Conservation (phyloP, 92 coral and sea anemone genomes). For the Nematostella vectensis region DNA sequence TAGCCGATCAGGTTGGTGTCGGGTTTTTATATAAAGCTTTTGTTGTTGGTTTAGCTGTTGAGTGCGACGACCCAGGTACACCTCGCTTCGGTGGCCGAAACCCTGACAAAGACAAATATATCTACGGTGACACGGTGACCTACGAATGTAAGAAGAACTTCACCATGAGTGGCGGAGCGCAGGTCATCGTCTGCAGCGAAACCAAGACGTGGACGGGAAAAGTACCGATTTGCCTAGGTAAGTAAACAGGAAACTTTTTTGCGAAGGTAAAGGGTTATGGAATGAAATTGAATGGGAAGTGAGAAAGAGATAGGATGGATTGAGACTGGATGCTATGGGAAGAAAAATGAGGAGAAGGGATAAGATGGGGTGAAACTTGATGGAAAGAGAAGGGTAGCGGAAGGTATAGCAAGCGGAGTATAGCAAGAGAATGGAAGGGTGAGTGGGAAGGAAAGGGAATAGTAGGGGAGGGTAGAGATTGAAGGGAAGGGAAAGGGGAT, state of each 20-base stretch:
- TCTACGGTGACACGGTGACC: slow-evolving; percentile 28
- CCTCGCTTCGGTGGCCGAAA: slow-evolving; percentile 21
- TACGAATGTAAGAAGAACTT: slow-evolving; percentile 30
- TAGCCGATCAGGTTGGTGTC: too few relatives aligned
- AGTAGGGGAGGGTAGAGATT: too few relatives aligned
- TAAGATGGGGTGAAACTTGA: too few relatives aligned
- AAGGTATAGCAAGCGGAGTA: too few relatives aligned
- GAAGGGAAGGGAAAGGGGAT: too few relatives aligned
- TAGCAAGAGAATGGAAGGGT: too few relatives aligned
- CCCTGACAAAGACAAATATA: slow-evolving; percentile 13
- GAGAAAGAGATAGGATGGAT: neutral
- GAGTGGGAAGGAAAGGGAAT: too few relatives aligned
- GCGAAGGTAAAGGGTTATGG: neutral
- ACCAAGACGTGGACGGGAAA: slow-evolving; percentile 26
- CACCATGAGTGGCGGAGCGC: slow-evolving; percentile 15
- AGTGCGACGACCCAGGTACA: slow-evolving; percentile 28
- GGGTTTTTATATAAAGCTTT: neutral
- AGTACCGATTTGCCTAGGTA: slow-evolving; percentile 33
- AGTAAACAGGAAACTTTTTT: too few relatives aligned
- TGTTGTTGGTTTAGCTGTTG: neutral
- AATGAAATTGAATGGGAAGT: neutral
- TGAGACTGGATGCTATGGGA: too few relatives aligned
- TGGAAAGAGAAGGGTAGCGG: too few relatives aligned
- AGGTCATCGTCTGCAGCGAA: slow-evolving; percentile 22
- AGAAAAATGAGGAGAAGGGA: too few relatives aligned